Evolutionary conservation across 2,113 vertebrate genomes (phyloP).

Genomic region (Uria aalge): DNA sequence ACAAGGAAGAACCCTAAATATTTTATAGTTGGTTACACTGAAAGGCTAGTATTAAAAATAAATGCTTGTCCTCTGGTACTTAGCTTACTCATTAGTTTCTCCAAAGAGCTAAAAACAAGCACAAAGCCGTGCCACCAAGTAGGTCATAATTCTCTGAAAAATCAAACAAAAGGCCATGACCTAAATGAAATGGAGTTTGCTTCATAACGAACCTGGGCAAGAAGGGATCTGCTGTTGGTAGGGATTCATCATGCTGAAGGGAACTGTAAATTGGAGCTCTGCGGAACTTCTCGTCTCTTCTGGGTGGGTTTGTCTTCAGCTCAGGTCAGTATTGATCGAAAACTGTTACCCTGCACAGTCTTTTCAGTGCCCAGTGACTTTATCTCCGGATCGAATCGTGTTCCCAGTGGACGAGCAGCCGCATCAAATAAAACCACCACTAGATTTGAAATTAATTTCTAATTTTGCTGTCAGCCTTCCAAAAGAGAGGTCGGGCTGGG

Average conservation of each 20-base stretch:
- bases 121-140: neutral
- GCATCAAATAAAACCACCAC: neutral
- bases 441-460: slow-evolving; percentile 22
- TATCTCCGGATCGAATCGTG: neutral
- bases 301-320: neutral
- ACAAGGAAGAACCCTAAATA: neutral
- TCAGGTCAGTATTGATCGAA: neutral
- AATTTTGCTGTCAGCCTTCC: neutral
- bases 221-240: neutral
- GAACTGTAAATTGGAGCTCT: neutral
- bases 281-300: neutral
- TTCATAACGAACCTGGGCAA: neutral
- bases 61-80: neutral
- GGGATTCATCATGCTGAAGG: neutral
- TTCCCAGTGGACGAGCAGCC: neutral
- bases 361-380: neutral
- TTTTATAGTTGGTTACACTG: neutral
- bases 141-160: slow-evolving; percentile 23
- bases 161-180: neutral
- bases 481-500: neutral
- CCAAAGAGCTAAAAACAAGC: neutral
- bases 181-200: slow-evolving; percentile 9
- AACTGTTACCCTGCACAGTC: neutral
- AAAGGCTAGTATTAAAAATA: neutral
- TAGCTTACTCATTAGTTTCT: neutral